Base-by-base conservation (phyloP, 2,113 vertebrate species). In the Cariama cristata region DNA sequence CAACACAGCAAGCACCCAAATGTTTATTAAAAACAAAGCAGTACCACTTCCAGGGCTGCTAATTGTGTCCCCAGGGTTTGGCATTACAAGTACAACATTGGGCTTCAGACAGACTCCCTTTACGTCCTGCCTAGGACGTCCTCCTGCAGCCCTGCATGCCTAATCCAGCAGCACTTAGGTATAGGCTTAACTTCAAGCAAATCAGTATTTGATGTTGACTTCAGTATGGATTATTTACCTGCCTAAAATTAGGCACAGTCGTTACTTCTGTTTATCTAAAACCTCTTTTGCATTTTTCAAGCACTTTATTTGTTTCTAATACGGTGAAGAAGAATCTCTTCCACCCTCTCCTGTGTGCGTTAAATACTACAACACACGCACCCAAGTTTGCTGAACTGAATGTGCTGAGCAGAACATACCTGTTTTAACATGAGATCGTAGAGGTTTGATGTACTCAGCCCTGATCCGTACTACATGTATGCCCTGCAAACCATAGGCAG, bases 301-400 rank as follows among this genome's bases (percentile, higher is more conserved):
- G 97, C 96, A 97, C 96, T 95, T 97, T 97, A 88, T 87, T 96
- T 88, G 47, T 93, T 67, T 28, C 35, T 40, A 82, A 50, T 5
- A 14, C 23, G 5, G 44, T 0, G 11, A 89, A 52, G 81, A 35
- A 32, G 21, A 40, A 40, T 42, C 73, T 63, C 28, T 45, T 35
- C 83, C 91, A 32, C 83, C 63, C 63, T 77, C 68, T 67, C 60
- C 69, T 2, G 0, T 0, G 49, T 1, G 49, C 47, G 81, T 68
- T 56, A 53, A 83, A 64, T 1, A 27, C 68, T 33, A 4, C 20
- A 16, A 19, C 64, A 45, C 66, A 22, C 28, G 16, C 33, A 16
- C 75, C 38, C 6, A 4, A 3, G 71, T 26, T 55, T 58, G 84
- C 80, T 77, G 73, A 66, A 52, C 55, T 77, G 38, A 0, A 1